Evolutionary conservation across 1,140 invertebrate species (phyloP), one percentile per base, ranked within the genome.

Genomic region (Drosophila fuyamai): DNA sequence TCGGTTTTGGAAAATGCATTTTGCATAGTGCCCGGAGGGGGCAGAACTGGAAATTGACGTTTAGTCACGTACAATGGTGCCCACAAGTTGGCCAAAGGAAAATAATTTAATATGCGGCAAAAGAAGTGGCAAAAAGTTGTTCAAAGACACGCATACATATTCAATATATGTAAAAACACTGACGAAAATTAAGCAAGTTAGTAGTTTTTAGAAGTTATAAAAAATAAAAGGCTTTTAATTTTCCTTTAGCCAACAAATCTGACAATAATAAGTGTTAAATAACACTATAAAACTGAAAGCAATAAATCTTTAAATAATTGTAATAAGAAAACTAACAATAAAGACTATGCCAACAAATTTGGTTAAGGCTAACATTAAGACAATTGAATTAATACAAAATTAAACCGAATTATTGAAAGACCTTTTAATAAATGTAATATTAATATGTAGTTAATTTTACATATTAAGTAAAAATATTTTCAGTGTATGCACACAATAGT

Each of bases 91-190:
- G 61, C 47, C 23, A 73, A 62, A 76, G 67, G 61, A 88, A 71
- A 85, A 82, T 85, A 79, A 76, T 88, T 88, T 85, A 85, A 88
- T 85, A 86, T 85, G 83, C 82, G 81, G 71, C 61, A 62, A 58
- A 58, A 65, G 66, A 83, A 82, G 80, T 84, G 81, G 76, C 76
- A 83, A 66, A 76, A 76, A 84, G 63, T 83, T 82, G 58, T 51
- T 54, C 16, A 58, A 71, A 53, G 67, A 48, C 65, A 71, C 65
- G 66, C 65, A 70, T 67, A 71, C 67, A 56, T 18, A 44, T 23
- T 8, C 38, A 12, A 46, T 63, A 38, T 29, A 16, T 38, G 63
- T 8, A 46, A 14, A 8, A 9, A 50, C 44, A 67, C 63, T 40
- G 44, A 2, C 13, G 10, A 32, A 47, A 29, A 29, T 29, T 29